These are phyloP conservation scores for Takifugu bimaculatus DNA, from an alignment of 2,113 vertebrate species.

Conservation along the genomic window DNA sequence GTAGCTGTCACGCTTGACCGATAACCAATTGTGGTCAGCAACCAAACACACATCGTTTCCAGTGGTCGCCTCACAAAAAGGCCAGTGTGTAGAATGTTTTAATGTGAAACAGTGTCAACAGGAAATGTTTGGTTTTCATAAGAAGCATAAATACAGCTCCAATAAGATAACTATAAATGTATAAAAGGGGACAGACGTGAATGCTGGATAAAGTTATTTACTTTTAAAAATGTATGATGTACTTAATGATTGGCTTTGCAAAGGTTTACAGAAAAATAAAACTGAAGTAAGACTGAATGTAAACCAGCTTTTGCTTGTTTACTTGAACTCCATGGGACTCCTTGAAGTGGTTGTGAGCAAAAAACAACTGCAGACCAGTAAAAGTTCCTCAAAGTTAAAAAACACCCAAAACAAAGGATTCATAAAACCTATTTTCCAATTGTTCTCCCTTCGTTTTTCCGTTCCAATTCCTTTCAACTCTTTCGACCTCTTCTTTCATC, in stretches of 20 bases:
- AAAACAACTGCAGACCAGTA: no score
- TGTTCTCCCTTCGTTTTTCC: neutral
- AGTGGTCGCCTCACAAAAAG: neutral
- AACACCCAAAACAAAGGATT: neutral
- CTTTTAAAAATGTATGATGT: no score
- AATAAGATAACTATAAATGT: no score
- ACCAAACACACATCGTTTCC: neutral
- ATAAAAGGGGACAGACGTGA: no score
- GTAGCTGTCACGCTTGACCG: neutral
- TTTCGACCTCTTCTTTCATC: neutral
- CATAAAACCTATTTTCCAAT: neutral
- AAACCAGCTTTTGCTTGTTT: no score
- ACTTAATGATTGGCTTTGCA: no score
- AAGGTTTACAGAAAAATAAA: no score
- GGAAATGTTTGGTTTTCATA: neutral
- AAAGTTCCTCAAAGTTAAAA: no score
- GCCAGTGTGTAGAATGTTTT: neutral
- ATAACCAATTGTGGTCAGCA: neutral
- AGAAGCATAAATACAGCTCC: neutral
- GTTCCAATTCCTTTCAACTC: constrained; percentile 4
- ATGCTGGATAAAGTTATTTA: no score
- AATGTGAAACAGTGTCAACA: neutral
- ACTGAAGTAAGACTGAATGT: no score
- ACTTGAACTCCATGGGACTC: no score
- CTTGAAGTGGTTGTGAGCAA: no score